Conservation (phyloP, 2,113 vertebrate genomes). For the Phalacrocorax brasilianus region DNA sequence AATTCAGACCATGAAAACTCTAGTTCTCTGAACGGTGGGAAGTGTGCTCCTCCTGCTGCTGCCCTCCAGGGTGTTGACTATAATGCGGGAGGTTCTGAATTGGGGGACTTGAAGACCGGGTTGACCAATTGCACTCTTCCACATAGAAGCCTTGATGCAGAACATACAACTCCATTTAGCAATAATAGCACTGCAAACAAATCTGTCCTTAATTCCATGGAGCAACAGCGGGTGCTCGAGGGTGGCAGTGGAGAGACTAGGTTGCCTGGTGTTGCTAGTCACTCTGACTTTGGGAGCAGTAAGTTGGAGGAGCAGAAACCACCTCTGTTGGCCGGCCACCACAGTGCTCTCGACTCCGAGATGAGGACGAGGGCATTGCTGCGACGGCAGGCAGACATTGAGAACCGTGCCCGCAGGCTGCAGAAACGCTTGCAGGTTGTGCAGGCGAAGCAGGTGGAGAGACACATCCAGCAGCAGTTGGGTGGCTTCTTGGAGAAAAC, state of each 20-base stretch:
- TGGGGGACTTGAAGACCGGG: slow-evolving; percentile 76
- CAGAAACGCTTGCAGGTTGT: slow-evolving; percentile 96
- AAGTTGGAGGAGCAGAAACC: slow-evolving; percentile 77
- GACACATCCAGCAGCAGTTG: slow-evolving; percentile 95
- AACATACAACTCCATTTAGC: slow-evolving; percentile 71
- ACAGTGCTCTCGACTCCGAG: slow-evolving; percentile 80
- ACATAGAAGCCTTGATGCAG: slow-evolving; percentile 77
- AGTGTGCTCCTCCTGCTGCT: slow-evolving; percentile 67
- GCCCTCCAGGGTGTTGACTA: slow-evolving; percentile 70
- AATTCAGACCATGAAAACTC: slow-evolving; percentile 81
- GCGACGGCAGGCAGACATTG: slow-evolving; percentile 88
- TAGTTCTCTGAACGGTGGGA: slow-evolving; percentile 84
- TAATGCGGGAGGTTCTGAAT: slow-evolving; percentile 69
- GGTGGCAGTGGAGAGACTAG: slow-evolving; percentile 53
- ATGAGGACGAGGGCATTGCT: slow-evolving; percentile 85
- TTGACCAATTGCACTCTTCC: slow-evolving; percentile 83
- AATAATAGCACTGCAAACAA: slow-evolving; percentile 79
- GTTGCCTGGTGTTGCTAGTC: slow-evolving; percentile 25
- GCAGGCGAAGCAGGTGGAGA: slow-evolving; percentile 97
- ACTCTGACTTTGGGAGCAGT: slow-evolving; percentile 58
- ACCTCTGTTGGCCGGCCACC: slow-evolving; percentile 40
- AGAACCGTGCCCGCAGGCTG: slow-evolving; percentile 86
- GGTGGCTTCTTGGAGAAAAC: slow-evolving; percentile 91
- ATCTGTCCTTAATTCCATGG: slow-evolving; percentile 63
- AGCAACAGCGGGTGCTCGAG: slow-evolving; percentile 70